These are phyloP conservation scores for Neoarius graeffei DNA, from an alignment of 2,113 vertebrate genomes.

Conservation along the genomic window DNA sequence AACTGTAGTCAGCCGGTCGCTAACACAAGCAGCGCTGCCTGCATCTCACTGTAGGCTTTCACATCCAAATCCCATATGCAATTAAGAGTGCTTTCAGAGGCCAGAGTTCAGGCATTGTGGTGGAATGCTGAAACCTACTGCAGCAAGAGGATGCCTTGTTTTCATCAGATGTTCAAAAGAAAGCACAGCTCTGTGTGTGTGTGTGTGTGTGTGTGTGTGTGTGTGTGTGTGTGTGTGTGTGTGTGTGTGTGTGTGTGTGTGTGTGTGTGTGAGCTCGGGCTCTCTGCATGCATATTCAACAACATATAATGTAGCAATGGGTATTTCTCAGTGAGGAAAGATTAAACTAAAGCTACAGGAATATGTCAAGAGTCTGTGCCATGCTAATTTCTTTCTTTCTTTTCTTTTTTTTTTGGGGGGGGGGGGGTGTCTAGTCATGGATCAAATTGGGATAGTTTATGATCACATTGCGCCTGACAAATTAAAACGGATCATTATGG, in stretches of 20 bases:
- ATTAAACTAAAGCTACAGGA: slow-evolving; percentile 4
- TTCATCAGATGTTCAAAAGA: slow-evolving; percentile 57
- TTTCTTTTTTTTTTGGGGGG: neutral
- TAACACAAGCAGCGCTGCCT: slow-evolving; percentile 67
- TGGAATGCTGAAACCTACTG: slow-evolving; percentile 62
- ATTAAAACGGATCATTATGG: slow-evolving; percentile 23
- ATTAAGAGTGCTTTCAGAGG: slow-evolving; percentile 74
- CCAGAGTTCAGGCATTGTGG: slow-evolving; percentile 66
- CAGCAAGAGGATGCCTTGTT: slow-evolving; percentile 59
- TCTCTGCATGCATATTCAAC: neutral
- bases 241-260: too few species aligned
- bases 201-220: too few species aligned
- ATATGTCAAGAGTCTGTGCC: neutral
- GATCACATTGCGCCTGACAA: neutral
- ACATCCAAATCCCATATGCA: slow-evolving; percentile 74
- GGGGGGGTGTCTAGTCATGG: neutral
- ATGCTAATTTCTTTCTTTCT: neutral
- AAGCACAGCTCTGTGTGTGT: neutral
- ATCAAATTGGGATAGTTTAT: slow-evolving; percentile 9
- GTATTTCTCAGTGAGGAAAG: neutral
- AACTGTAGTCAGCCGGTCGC: slow-evolving; percentile 70
- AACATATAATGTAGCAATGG: neutral
- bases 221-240: too few species aligned
- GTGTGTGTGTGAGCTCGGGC: too few species aligned
- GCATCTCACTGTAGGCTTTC: slow-evolving; percentile 69